phyloP scores from a whole-genome alignment of 1,140 invertebrate genomes.

The Sycophaga agraensis region DNA sequence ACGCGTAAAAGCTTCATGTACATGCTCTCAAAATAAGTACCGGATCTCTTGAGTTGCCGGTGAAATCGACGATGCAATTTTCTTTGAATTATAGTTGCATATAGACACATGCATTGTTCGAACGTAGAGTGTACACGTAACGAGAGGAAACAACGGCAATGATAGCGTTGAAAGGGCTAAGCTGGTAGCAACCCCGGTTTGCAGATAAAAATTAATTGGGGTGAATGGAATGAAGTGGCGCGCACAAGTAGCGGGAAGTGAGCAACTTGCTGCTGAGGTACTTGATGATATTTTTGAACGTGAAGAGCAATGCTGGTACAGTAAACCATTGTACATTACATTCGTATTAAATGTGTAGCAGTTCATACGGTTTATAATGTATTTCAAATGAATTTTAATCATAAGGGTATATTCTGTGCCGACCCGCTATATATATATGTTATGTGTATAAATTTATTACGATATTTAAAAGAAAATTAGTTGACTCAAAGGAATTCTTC shows the following conservation, averaged over 20 bases:
- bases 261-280: slow-evolving; percentile 41
- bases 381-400: too few species aligned
- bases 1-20: too few species aligned
- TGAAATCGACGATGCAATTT: slow-evolving; percentile 48
- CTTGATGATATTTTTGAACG: slow-evolving; percentile 4
- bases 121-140: slow-evolving; percentile 14
- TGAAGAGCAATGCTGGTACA: slow-evolving; percentile 4
- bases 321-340: too few species aligned
- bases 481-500: too few species aligned
- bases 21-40: slow-evolving; percentile 23
- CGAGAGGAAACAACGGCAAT: slow-evolving; percentile 50
- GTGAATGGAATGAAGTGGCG: slow-evolving; percentile 52
- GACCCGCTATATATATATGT: too few species aligned
- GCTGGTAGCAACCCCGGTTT: slow-evolving; percentile 36
- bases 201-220: slow-evolving; percentile 57
- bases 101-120: slow-evolving; percentile 9
- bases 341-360: too few species aligned
- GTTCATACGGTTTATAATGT: too few species aligned
- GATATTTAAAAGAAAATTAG: too few species aligned
- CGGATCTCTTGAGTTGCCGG: slow-evolving; percentile 37
- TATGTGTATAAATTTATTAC: too few species aligned
- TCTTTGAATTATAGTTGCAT: slow-evolving; percentile 39
- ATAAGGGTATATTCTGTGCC: too few species aligned
- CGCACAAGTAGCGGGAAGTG: slow-evolving; percentile 56
- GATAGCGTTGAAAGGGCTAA: slow-evolving; percentile 49